Evolutionary conservation across 2,888 invertebrate genomes (phyloP), one percentile per base, ranked within the genome.

Genomic region (Operophtera brumata): DNA sequence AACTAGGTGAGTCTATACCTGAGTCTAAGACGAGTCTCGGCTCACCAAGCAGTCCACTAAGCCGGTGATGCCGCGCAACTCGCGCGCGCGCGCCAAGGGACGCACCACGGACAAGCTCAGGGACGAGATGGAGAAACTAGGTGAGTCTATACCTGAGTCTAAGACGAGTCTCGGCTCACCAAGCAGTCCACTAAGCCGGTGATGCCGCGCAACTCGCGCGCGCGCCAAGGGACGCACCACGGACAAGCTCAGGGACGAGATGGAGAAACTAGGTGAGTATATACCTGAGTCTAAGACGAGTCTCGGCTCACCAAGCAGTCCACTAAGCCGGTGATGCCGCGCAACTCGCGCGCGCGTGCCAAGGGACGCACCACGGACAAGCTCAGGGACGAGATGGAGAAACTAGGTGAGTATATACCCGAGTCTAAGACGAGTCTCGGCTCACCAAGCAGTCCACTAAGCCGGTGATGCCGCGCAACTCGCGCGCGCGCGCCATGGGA

Each of bases 111-210:
- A 91, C 1, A 92, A 94, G 64, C 91, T 98, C 39, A 91, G 95
- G 49, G 89, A 91, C 12, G 94, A 97, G 71, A 96, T 99, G 96
- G 95, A 95, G 78, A 93, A 94, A 65, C 92, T 99, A 11, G 99
- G 95, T 73, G 5, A 54, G 73, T 2, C 32, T 26, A 7, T 26
- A 26, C 26, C 26, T 26, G 26, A 14, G n/a, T 2, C 73, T 94
- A 94, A 78, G 95, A 96, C 75, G 97, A 97, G 80, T 94, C 95
- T 0, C 92, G 94, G 0, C 91, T 98, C 51, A 95, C 94, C 71
- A 96, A 97, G 78, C 94, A 94, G 73, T 94, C 95, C 25, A 94
- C 94, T 37, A 96, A 95, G 78, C 95, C 96, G 0, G 92, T 93
- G 41, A 93, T 98, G 91, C 97, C 98, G 20, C 91, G 98, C 50